Evolutionary conservation across 2,888 invertebrate genomes (phyloP).

Genomic region (Acrobasis suavella): DNA sequence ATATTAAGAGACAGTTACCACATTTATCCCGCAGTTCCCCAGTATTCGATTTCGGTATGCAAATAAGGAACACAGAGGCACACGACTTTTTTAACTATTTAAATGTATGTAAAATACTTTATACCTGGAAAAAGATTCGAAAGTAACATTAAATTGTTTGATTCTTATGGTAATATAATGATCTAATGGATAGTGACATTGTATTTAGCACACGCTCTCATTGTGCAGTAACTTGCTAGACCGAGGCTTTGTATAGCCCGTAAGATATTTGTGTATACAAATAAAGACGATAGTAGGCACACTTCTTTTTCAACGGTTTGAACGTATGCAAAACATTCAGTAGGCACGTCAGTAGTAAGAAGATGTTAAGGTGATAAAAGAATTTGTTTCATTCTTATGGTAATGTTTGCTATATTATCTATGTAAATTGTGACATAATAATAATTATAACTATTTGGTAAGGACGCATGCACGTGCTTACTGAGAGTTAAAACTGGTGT

Average conservation of each 20-base stretch:
- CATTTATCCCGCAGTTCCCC: conserved; percentile 39
- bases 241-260: neutral
- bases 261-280: conserved; percentile 31
- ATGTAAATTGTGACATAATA: conserved; percentile 42
- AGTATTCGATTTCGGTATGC: conserved; percentile 51
- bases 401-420: conserved; percentile 69
- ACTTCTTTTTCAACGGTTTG: conserved; percentile 63
- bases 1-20: conserved; percentile 37
- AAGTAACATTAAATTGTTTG: conserved; percentile 68
- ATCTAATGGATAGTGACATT: conserved; percentile 51
- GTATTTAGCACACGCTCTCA: conserved; percentile 45
- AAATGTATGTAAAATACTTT: conserved; percentile 70
- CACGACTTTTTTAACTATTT: conserved; percentile 64
- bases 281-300: conserved; percentile 51
- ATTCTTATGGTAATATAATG: conserved; percentile 71
- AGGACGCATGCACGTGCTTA: conserved; percentile 38
- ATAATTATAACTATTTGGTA: conserved; percentile 26
- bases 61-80: conserved; percentile 51
- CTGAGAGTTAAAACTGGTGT: neutral
- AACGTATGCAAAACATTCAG: conserved; percentile 70
- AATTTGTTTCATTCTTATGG: conserved; percentile 69
- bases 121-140: conserved; percentile 66
- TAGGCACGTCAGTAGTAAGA: conserved; percentile 52
- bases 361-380: conserved; percentile 56
- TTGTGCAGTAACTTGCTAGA: neutral